Conservation (phyloP, 2,797 vertebrate species). For the Crax fasciolata region DNA sequence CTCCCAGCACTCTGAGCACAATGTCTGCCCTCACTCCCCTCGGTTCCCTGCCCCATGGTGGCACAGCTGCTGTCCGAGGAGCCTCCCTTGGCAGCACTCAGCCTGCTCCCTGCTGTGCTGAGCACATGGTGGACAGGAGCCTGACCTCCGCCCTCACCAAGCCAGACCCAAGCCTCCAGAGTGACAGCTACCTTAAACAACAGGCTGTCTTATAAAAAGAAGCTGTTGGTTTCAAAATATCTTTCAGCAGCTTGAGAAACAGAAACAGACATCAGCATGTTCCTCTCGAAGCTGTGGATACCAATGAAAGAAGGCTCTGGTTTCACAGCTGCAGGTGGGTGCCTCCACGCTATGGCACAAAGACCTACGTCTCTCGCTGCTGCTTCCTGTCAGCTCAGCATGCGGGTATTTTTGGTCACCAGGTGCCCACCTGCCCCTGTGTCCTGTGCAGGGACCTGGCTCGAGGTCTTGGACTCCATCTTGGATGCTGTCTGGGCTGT, state of each 20-base stretch:
- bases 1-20: neutral
- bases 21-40: neutral
- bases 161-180: neutral
- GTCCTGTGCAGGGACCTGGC: neutral
- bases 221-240: neutral
- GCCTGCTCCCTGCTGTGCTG: neutral
- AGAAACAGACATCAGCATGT: neutral
- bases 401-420: fast-evolving
- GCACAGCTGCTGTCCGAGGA: neutral
- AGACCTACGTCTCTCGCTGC: neutral
- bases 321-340: neutral
- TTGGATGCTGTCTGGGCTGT: neutral
- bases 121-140: neutral
- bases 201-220: neutral
- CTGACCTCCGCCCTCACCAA: neutral
- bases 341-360: fast-evolving
- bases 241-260: neutral
- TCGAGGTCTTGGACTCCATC: neutral
- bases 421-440: neutral
- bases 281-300: neutral
- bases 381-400: neutral
- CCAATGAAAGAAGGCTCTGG: neutral
- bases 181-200: neutral
- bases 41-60: neutral
- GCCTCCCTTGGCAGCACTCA: neutral